Evolutionary conservation across 2,888 invertebrate genomes (phyloP).

Genomic region (Electrophaes corylata): DNA sequence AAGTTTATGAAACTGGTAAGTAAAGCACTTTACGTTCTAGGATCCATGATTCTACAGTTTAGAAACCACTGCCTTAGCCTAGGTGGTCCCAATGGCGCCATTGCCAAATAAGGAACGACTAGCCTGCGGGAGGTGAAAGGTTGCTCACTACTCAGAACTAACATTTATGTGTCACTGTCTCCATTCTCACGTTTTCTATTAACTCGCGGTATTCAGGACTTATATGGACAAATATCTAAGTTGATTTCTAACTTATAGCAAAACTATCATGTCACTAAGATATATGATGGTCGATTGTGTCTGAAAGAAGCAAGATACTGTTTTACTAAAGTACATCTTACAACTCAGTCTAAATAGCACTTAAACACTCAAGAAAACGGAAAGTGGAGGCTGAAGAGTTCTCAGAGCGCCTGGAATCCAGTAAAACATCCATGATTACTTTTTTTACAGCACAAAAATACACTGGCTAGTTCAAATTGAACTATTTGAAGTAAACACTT

Average conservation of each 20-base stretch:
- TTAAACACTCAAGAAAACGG: too few relatives aligned
- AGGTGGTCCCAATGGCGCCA: slow-evolving; percentile 59
- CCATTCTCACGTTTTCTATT: slow-evolving; percentile 57
- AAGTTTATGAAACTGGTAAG: neutral
- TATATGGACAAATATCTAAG: slow-evolving; percentile 12
- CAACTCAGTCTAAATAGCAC: too few relatives aligned
- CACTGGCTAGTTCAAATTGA: neutral
- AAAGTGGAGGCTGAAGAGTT: too few relatives aligned
- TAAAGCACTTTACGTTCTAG: slow-evolving; percentile 2
- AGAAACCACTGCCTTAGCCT: slow-evolving; percentile 36
- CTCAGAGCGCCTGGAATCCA: too few relatives aligned
- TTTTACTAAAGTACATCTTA: neutral
- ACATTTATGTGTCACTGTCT: slow-evolving; percentile 50
- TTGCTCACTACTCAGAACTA: slow-evolving; percentile 47
- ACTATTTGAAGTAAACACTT: slow-evolving; percentile 18
- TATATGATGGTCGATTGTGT: neutral
- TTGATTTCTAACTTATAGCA: slow-evolving; percentile 11
- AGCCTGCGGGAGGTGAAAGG: slow-evolving; percentile 67
- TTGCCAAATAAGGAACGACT: slow-evolving; percentile 53
- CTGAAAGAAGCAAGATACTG: neutral
- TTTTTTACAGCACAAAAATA: too few relatives aligned
- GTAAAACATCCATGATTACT: too few relatives aligned
- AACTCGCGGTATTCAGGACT: slow-evolving; percentile 23
- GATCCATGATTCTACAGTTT: slow-evolving; percentile 15
- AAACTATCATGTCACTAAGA: neutral